These are phyloP conservation scores for Neostethus bicornis DNA, from an alignment of 2,797 vertebrate genomes.

Conservation along the genomic window DNA sequence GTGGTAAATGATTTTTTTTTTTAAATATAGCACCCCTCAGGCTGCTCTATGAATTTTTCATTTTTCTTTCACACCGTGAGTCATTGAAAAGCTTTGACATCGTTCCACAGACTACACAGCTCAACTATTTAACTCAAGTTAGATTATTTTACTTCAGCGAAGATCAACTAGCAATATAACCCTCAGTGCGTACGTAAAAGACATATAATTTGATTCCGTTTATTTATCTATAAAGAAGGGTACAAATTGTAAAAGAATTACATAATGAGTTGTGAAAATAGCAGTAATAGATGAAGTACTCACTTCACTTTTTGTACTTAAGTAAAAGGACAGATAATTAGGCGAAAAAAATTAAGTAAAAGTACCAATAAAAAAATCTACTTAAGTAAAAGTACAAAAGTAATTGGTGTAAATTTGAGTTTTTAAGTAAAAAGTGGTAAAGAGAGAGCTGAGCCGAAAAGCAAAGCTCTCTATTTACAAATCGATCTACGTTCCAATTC, in stretches of 20 bases:
- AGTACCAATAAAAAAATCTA: too few relatives aligned
- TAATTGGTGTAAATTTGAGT: too few relatives aligned
- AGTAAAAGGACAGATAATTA: too few relatives aligned
- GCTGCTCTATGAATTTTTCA: slow-evolving; percentile 57
- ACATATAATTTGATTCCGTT: background rate
- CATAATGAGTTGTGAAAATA: too few relatives aligned
- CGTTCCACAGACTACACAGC: slow-evolving; percentile 39
- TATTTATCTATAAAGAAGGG: background rate
- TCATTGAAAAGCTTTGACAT: slow-evolving; percentile 42
- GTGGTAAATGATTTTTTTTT: slow-evolving; percentile 17
- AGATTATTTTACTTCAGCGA: slow-evolving; percentile 22
- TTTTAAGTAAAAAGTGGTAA: too few relatives aligned
- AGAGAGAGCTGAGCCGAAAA: too few relatives aligned
- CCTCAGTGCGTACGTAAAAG: slow-evolving; percentile 2
- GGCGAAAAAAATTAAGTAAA: too few relatives aligned
- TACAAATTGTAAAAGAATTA: background rate
- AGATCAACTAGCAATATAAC: slow-evolving; percentile 38
- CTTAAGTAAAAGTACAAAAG: too few relatives aligned
- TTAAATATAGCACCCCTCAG: slow-evolving; percentile 22
- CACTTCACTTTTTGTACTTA: too few relatives aligned
- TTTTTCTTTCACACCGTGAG: slow-evolving; percentile 51
- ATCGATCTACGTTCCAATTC: too few relatives aligned
- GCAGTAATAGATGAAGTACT: too few relatives aligned
- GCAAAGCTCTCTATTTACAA: too few relatives aligned
- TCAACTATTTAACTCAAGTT: slow-evolving; percentile 22